Conservation (phyloP, 2,113 vertebrate species). For the Ardeotis arabs region DNA sequence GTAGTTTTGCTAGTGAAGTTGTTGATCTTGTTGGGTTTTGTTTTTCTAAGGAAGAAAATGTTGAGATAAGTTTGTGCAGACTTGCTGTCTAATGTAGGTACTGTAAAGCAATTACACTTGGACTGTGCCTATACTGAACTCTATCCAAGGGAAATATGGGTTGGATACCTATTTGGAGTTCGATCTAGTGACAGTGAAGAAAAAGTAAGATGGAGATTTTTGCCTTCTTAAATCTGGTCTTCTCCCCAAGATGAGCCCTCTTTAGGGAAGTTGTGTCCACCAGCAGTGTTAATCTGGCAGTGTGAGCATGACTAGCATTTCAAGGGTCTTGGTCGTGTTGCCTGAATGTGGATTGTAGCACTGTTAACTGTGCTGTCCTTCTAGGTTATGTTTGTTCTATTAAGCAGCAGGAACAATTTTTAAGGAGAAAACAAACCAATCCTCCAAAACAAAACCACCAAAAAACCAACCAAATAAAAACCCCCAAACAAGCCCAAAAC, state of each 20-base stretch:
- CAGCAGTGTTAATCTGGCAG: neutral
- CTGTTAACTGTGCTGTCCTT: neutral
- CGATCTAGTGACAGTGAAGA: neutral
- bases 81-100: neutral
- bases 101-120: neutral
- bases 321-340: neutral
- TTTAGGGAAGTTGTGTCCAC: too few relatives aligned
- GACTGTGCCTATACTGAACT: neutral
- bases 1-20: neutral
- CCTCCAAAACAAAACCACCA: neutral
- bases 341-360: neutral
- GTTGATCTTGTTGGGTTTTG: too few relatives aligned
- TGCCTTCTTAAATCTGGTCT: neutral
- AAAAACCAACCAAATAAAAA: neutral
- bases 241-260: neutral
- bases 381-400: neutral
- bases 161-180: neutral
- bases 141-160: neutral
- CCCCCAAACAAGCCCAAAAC: neutral
- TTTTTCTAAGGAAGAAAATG: neutral
- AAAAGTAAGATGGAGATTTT: neutral
- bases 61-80: neutral
- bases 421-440: neutral
- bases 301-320: neutral
- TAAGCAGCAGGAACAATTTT: neutral